These are phyloP conservation scores for Heliconius eleuchia DNA, from an alignment of 1,140 invertebrate genomes.

Conservation along the genomic window DNA sequence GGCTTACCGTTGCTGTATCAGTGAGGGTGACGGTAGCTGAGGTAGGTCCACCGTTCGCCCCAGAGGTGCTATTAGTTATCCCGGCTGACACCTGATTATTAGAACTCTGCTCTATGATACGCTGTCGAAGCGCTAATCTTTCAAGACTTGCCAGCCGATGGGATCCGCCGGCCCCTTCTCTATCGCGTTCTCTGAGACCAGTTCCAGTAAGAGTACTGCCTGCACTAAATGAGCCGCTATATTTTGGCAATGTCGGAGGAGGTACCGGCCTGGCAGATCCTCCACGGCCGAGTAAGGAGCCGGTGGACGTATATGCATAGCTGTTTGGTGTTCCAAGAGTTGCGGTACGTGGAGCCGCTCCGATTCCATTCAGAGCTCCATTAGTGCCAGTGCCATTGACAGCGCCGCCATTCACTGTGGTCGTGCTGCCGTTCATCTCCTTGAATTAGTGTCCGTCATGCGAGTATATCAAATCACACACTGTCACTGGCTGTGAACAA, in stretches of 20 bases:
- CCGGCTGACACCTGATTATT: slow-evolving; percentile 68
- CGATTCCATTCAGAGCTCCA: slow-evolving; percentile 69
- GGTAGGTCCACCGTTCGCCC: slow-evolving; percentile 64
- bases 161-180: slow-evolving; percentile 82
- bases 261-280: slow-evolving; percentile 82
- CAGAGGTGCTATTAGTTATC: slow-evolving; percentile 42
- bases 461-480: slow-evolving; percentile 70
- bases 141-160: slow-evolving; percentile 87
- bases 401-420: slow-evolving; percentile 73
- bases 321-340: slow-evolving; percentile 74
- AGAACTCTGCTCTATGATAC: slow-evolving; percentile 84
- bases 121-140: slow-evolving; percentile 86
- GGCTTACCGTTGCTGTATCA: slow-evolving; percentile 79
- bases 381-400: slow-evolving; percentile 73
- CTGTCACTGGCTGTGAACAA: slow-evolving; percentile 67
- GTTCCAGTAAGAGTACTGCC: slow-evolving; percentile 72
- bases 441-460: slow-evolving; percentile 63
- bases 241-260: slow-evolving; percentile 86
- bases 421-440: slow-evolving; percentile 78
- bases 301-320: slow-evolving; percentile 76
- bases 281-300: slow-evolving; percentile 70
- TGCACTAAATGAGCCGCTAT: slow-evolving; percentile 77
- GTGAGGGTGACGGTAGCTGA: slow-evolving; percentile 76
- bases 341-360: slow-evolving; percentile 68
- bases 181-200: slow-evolving; percentile 75